Evolutionary conservation across 2,113 vertebrate species (phyloP), one percentile per base, ranked within the genome.

Genomic region (Grammomys dolichurus): DNA sequence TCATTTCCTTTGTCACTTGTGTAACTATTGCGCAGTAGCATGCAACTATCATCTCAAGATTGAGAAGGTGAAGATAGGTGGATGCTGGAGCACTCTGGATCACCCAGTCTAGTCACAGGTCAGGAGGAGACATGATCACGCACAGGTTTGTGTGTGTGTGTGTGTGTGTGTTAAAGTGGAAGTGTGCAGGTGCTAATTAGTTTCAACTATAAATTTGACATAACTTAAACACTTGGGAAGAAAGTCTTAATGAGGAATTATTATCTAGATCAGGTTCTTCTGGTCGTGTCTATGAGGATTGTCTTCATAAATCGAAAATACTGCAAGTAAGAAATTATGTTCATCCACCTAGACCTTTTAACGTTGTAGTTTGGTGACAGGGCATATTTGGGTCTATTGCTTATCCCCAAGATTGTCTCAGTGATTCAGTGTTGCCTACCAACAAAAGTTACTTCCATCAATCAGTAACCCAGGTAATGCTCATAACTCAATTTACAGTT

Each of bases 371-470:
- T 70, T 16, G 40, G 8, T 17, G 36, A 0, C 46, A 24, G 17
- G 19, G 48, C 0, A 43, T 60, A 28, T 36, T 51, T 1, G 1
- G 20, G 43, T 12, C 67, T 28, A 48, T n/a, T 14, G 2, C 9
- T 56, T 69, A 46, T 3, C 2, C 33, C 4, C 60, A 28, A 10
- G n/a, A 65, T 24, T 6, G 1, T 11, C 22, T 17, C 75, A 65
- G 6, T n/a, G 26, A 63, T 31, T 14, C 4, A 20, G n/a, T 33
- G 2, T 7, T 63, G 26, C 4, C 20, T 19, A 36, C 0, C 5
- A 36, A 60, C 54, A 75, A 3, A 0, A 20, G 16, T 5, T n/a
- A 77, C 17, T 54, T 16, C 26, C 19, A 56, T 7, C 20, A 51
- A 22, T 36, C 26, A 11, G 17, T 43, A 43, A 4, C 22, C 6